phyloP scores from a whole-genome alignment of 2,888 invertebrate species.

The Stenchaetothrips biformis region DNA sequence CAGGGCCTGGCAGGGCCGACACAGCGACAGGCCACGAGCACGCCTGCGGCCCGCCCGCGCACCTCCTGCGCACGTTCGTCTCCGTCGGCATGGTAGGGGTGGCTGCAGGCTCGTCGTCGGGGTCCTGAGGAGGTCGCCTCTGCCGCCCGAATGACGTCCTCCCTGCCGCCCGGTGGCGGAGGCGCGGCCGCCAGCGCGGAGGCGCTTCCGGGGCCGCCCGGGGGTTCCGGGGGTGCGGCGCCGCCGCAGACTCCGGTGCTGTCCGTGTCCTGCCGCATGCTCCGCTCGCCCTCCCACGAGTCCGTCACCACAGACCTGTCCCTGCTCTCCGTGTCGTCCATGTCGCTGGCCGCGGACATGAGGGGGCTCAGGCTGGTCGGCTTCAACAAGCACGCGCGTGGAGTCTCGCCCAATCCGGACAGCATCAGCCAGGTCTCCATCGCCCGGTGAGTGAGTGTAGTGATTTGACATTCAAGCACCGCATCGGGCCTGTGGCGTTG shows the following conservation, averaged over 20 bases:
- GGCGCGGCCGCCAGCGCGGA: not conserved
- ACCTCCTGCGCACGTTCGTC: not conserved
- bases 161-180: not conserved
- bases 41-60: not conserved
- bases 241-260: slow-evolving; percentile 32
- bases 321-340: slow-evolving; percentile 69
- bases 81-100: not conserved
- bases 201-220: not conserved
- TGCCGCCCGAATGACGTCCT: not conserved
- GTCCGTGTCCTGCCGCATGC: slow-evolving; percentile 53
- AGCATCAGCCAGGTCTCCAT: slow-evolving; percentile 35
- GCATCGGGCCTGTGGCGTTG: too few species aligned
- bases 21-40: too few species aligned
- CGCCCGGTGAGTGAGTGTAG: slow-evolving; percentile 2
- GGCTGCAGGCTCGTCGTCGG: not conserved
- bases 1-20: not conserved
- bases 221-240: slow-evolving; percentile 21
- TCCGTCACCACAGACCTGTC: slow-evolving; percentile 79
- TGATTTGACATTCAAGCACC: too few species aligned
- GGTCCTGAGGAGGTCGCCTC: not conserved
- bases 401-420: slow-evolving; percentile 39
- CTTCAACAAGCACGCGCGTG: slow-evolving; percentile 49
- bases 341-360: slow-evolving; percentile 44
- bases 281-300: slow-evolving; percentile 76
- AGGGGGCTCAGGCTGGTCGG: slow-evolving; percentile 46